Percentiles rank a stretch among this genome's conserved stretches.
Evolutionary conservation across 2,888 invertebrate species (phyloP).

Genomic region (Orthosia gracilis): DNA sequence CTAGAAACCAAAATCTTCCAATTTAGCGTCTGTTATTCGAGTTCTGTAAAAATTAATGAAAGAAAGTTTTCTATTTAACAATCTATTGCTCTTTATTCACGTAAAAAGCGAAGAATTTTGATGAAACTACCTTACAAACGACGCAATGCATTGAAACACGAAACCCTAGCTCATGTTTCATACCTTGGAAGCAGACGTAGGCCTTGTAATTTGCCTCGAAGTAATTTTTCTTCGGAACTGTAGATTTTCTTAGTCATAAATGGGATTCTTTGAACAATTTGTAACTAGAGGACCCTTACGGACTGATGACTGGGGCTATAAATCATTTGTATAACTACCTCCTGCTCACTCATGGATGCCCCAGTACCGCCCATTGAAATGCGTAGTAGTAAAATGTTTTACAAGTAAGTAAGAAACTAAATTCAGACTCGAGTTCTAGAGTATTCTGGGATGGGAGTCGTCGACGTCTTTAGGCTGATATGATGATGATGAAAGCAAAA

Average conservation of each 20-base stretch:
- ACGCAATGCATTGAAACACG: slow-evolving; percentile 35
- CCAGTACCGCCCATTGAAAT: background rate
- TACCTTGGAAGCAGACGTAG: slow-evolving; percentile 29
- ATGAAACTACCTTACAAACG: slow-evolving; percentile 28
- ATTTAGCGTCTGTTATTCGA: slow-evolving; percentile 32
- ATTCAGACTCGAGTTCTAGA: background rate
- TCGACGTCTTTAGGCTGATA: too few relatives aligned
- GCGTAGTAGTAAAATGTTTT: background rate
- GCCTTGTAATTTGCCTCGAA: slow-evolving; percentile 35
- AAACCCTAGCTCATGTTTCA: slow-evolving; percentile 38
- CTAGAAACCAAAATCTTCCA: slow-evolving; percentile 17
- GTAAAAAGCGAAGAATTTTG: slow-evolving; percentile 10
- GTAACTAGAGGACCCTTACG: slow-evolving; percentile 39
- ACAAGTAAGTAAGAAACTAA: background rate
- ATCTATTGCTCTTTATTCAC: slow-evolving; percentile 33
- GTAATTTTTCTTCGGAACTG: slow-evolving; percentile 45
- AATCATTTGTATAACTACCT: slow-evolving; percentile 45
- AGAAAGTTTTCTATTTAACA: slow-evolving; percentile 28
- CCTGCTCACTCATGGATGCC: slow-evolving; percentile 8
- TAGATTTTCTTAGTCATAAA: slow-evolving; percentile 45
- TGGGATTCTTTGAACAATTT: slow-evolving; percentile 47
- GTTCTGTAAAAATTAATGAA: slow-evolving; percentile 23
- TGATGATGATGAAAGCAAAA: too few relatives aligned
- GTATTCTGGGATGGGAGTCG: too few relatives aligned
- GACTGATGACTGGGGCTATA: slow-evolving; percentile 37